These are phyloP conservation scores for Balaeniceps rex DNA, from an alignment of 2,113 vertebrate genomes.

Conservation along the genomic window DNA sequence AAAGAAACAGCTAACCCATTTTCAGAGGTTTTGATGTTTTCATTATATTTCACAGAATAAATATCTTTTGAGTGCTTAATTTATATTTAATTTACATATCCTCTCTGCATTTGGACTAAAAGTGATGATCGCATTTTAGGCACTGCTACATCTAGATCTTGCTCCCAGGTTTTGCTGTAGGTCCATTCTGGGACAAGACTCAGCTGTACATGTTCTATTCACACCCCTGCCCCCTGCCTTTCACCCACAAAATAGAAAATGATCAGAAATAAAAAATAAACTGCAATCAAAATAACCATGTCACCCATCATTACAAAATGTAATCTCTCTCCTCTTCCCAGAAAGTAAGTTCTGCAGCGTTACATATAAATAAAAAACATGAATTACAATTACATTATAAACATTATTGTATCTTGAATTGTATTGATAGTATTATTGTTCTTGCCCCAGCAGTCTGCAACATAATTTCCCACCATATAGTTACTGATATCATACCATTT, in stretches of 20 bases:
- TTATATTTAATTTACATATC: conserved; percentile 8
- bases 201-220: background rate
- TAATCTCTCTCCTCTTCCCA: background rate
- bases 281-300: background rate
- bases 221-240: background rate
- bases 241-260: background rate
- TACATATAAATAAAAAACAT: background rate
- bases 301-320: background rate
- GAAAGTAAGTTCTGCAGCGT: background rate
- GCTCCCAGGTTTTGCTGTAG: background rate
- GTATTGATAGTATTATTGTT: background rate
- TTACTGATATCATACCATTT: background rate
- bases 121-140: background rate
- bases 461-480: background rate
- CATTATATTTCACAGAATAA: background rate
- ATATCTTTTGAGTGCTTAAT: background rate
- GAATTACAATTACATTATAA: background rate
- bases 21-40: conserved; percentile 20
- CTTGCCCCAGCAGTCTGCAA: background rate
- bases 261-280: background rate
- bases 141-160: background rate
- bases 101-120: background rate
- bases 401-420: background rate
- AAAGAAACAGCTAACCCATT: conserved; percentile 45
- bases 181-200: background rate